phyloP scores from a whole-genome alignment of 2,797 vertebrate genomes.

The Brotula barbata region DNA sequence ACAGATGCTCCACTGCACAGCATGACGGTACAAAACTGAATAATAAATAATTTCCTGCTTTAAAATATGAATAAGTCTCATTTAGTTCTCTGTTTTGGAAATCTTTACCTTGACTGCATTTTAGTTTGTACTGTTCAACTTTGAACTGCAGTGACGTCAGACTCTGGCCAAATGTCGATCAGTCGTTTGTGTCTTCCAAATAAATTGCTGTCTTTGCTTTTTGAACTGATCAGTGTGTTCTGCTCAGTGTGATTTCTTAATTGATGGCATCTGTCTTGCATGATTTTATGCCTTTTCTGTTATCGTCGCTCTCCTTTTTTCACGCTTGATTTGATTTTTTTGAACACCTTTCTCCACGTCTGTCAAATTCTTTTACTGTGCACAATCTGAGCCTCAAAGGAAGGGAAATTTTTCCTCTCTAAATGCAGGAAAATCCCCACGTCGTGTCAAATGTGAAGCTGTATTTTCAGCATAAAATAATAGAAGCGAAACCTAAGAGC shows the following conservation, averaged over 20 bases:
- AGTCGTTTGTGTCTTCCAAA: no score
- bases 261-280: constrained; percentile 70
- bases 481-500: not conserved
- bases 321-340: constrained; percentile 40
- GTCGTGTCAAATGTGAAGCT: constrained; percentile 41
- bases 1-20: no score
- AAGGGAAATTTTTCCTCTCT: constrained; percentile 46
- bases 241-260: constrained; percentile 55
- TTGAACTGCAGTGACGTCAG: no score
- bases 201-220: constrained; percentile 33
- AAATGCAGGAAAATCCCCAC: constrained; percentile 58
- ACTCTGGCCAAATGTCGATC: no score
- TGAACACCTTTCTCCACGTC: constrained; percentile 38
- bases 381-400: constrained; percentile 50
- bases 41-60: not conserved
- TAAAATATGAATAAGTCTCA: no score
- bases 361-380: constrained; percentile 49
- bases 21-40: no score
- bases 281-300: constrained; percentile 52
- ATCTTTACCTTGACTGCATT: no score
- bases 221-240: constrained; percentile 46
- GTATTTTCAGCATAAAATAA: constrained; percentile 46
- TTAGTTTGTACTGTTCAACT: no score
- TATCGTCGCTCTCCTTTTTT: constrained; percentile 60
- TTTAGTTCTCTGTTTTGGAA: no score